Percentiles rank a stretch among this genome's conserved stretches.
phyloP scores from a whole-genome alignment of 2,888 invertebrate genomes.

The Mimas tiliae region DNA sequence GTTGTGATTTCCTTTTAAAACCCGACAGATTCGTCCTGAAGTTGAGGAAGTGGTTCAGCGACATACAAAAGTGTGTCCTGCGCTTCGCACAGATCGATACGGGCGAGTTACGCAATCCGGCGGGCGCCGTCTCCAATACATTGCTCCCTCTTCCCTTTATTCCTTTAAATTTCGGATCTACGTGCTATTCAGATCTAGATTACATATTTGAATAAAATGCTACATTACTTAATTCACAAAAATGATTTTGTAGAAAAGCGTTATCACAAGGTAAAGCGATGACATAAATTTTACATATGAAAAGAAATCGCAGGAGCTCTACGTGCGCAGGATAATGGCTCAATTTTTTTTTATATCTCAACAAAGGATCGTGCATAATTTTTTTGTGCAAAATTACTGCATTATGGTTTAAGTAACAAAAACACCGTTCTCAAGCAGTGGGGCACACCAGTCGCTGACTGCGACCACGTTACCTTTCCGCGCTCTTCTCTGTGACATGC shows the following conservation, averaged over 20 bases:
- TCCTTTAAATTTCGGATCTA: constrained; percentile 33
- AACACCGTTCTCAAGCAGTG: constrained; percentile 61
- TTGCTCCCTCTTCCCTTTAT: constrained; percentile 47
- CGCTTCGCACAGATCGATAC: constrained; percentile 78
- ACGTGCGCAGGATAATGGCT: constrained; percentile 36
- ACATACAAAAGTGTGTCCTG: constrained; percentile 64
- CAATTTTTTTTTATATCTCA: constrained; percentile 44
- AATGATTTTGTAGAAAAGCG: background rate
- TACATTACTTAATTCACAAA: constrained; percentile 14
- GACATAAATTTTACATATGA: background rate
- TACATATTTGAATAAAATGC: constrained; percentile 33
- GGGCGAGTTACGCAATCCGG: constrained; percentile 78
- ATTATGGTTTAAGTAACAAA: constrained; percentile 41
- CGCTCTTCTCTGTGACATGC: constrained; percentile 74
- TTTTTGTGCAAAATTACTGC: constrained; percentile 44
- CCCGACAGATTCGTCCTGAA: background rate
- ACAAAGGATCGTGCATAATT: constrained; percentile 68
- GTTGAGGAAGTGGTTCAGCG: constrained; percentile 50
- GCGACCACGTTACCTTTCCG: constrained; percentile 53
- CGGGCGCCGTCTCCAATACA: constrained; percentile 66
- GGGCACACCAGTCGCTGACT: constrained; percentile 39
- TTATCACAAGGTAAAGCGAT: background rate
- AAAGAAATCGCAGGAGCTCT: constrained; percentile 11
- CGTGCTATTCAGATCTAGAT: constrained; percentile 27
- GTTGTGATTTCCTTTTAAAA: background rate